A percentile compares a stretch with the other conserved stretches of the same genome.
Conservation (phyloP, 2,113 vertebrate species). For the Antechinus stuartii region DNA sequence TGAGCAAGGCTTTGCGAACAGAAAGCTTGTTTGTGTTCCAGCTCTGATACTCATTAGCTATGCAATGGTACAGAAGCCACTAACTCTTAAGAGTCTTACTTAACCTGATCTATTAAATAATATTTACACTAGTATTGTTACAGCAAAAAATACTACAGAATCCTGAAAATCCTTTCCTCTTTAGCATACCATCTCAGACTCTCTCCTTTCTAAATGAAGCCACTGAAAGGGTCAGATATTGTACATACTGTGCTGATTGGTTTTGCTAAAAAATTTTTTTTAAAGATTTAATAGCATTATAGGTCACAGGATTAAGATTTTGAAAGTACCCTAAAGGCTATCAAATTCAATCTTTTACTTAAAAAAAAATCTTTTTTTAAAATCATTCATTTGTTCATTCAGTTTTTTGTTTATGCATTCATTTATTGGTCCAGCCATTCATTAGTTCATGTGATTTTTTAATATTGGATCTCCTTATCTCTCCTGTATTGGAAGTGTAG, state of each 20-base stretch:
- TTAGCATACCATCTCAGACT: background rate
- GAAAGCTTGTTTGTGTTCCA: background rate
- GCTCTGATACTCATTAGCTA: background rate
- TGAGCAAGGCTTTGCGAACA: background rate
- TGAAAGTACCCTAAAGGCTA: background rate
- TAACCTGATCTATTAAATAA: background rate
- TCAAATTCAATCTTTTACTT: background rate
- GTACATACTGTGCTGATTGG: background rate
- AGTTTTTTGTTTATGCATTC: background rate
- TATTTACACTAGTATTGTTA: background rate
- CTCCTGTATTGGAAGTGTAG: background rate
- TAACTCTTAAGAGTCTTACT: background rate
- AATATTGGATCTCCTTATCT: background rate
- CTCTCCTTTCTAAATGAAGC: background rate
- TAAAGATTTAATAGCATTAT: background rate
- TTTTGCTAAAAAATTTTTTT: background rate
- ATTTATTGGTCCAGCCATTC: background rate
- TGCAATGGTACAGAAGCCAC: background rate
- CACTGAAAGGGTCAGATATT: background rate
- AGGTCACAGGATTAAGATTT: background rate
- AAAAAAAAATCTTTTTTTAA: background rate
- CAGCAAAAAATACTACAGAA: background rate
- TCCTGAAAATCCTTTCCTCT: background rate
- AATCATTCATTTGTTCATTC: background rate
- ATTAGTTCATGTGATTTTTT: background rate